Percentiles rank a stretch among this genome's conserved stretches.
Conservation (phyloP, 2,113 vertebrate species). For the Epinephelus lanceolatus region DNA sequence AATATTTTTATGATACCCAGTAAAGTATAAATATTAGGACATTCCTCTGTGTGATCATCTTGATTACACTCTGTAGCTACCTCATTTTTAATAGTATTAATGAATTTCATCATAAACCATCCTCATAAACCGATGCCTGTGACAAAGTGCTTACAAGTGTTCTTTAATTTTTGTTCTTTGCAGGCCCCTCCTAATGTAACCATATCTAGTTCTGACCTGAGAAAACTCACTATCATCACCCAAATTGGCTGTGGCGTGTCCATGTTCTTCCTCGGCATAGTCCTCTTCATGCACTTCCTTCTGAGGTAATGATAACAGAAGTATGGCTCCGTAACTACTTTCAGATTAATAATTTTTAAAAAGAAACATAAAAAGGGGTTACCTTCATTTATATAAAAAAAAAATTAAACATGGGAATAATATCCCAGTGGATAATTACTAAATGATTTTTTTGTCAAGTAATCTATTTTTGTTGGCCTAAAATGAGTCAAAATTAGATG, state of each 20-base stretch:
- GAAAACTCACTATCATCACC: constrained; percentile 76
- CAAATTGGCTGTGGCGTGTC: constrained; percentile 81
- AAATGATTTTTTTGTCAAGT: too few relatives aligned
- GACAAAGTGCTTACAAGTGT: background rate
- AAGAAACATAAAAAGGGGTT: background rate
- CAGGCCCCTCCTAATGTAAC: constrained; percentile 55
- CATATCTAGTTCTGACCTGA: constrained; percentile 61
- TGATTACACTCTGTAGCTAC: background rate
- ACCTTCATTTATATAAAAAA: background rate
- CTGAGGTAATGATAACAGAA: constrained; percentile 64
- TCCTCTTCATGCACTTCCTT: constrained; percentile 80
- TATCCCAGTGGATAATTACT: too few relatives aligned
- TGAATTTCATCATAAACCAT: background rate
- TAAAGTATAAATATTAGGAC: background rate
- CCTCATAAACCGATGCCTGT: background rate
- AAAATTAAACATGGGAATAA: too few relatives aligned
- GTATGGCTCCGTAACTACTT: background rate
- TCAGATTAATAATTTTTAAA: background rate
- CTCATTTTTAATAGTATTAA: background rate
- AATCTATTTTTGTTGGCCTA: too few relatives aligned
- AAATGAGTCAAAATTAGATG: background rate
- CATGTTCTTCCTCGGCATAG: constrained; percentile 78
- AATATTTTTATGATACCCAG: background rate
- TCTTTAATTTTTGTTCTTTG: background rate
- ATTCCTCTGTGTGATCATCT: background rate